phyloP scores from a whole-genome alignment of 2,113 vertebrate genomes.

The Mustela lutreola region DNA sequence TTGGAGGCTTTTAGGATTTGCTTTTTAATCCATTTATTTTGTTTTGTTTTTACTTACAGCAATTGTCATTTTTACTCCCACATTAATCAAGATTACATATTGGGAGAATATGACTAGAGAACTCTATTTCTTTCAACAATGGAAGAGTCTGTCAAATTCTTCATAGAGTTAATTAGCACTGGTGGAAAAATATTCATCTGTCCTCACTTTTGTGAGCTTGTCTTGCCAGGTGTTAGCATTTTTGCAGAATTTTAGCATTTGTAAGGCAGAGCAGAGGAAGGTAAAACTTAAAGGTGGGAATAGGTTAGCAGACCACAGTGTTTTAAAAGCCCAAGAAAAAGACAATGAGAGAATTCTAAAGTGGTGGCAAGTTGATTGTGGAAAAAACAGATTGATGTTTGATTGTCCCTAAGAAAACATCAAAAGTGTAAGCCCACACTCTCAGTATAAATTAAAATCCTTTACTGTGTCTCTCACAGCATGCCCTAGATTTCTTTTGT shows the following conservation, averaged over 20 bases:
- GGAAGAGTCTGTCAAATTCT: not conserved
- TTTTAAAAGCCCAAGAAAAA: not conserved
- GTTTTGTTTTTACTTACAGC: not conserved
- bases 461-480: not conserved
- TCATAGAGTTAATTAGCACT: not conserved
- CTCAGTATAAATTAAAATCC: not conserved
- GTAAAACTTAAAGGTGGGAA: not conserved
- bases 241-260: no score
- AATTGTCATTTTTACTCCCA: not conserved
- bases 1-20: not conserved
- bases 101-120: not conserved
- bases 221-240: not conserved
- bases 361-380: not conserved
- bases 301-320: fast-evolving
- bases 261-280: not conserved
- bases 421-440: not conserved
- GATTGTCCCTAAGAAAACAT: not conserved
- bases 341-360: not conserved
- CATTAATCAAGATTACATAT: not conserved
- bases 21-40: not conserved
- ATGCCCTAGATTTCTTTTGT: not conserved
- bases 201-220: not conserved
- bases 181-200: not conserved
- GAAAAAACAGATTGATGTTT: not conserved
- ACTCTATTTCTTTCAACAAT: not conserved